Base-by-base conservation (phyloP, 1,140 invertebrate genomes). In the Halictus rubicundus region DNA sequence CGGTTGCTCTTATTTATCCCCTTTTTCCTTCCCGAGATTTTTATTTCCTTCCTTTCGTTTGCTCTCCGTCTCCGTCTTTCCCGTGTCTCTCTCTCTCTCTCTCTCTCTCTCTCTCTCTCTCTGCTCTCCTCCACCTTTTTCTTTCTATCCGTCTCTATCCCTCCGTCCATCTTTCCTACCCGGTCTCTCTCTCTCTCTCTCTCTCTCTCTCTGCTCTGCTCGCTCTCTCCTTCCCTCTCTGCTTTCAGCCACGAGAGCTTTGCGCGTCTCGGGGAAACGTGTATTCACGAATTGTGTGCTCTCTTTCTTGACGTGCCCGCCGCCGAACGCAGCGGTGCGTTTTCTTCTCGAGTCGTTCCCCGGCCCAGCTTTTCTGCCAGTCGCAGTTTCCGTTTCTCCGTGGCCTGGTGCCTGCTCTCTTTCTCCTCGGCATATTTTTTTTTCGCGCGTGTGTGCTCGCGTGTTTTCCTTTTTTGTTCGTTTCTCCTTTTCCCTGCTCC, bases 301-400 rank as follows among this genome's bases (percentile, higher is more conserved):
- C 64, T 27, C 54, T 63, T 68, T 68, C 63, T 68, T 72, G 57
- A 63, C 37, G 77, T 61, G 54, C 69, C 64, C 25, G 78, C 60
- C 81, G 60, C 60, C 66, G 81, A 73, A 71, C 61, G 83, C 81
- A 84, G 61, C 77, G 66, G 77, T 78, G 81, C 83, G 77, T 84
- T 84, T 83, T 84, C 83, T 84, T 78, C 76, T 71, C 71, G 77
- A 75, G 81, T 72, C 81, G 71, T 80, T 80, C 72, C 78, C n/a
- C n/a, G n/a, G 61, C 39, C 76, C 14, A 64, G 81, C 66, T 84
- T 84, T 83, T 84, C 83, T 84, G 46, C 82, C 73, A 68, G 84
- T 81, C 76, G 84, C 80, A 75, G 68, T 82, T 71, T 74, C 69
- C 71, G 73, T 71, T 70, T 64, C 61, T 69, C 46, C 71, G 65